Conservation (phyloP, 2,797 vertebrate species). For the Lepilemur septentrionalis region DNA sequence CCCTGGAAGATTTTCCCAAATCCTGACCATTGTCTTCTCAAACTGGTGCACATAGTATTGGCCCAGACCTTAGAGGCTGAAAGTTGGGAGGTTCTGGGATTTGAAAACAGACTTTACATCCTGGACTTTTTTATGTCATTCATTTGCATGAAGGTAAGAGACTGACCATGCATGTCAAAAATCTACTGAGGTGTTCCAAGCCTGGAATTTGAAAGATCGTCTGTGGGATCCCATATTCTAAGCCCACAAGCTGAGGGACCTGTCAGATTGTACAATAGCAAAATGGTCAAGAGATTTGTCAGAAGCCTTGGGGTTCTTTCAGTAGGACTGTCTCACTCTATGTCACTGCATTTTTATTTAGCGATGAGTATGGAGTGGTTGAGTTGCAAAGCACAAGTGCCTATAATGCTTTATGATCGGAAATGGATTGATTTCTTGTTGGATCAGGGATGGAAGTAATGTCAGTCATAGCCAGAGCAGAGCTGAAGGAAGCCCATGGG, state of each 20-base stretch:
- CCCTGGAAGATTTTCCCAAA: slow-evolving; percentile 64
- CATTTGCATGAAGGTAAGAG: background rate
- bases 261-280: background rate
- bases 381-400: background rate
- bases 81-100: slow-evolving; percentile 74
- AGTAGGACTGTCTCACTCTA: background rate
- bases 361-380: background rate
- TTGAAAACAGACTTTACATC: slow-evolving; percentile 78
- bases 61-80: slow-evolving; percentile 78
- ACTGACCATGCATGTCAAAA: background rate
- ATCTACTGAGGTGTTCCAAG: background rate
- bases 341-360: background rate
- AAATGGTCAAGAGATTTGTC: background rate
- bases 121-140: slow-evolving; percentile 66
- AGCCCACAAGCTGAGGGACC: background rate
- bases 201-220: background rate
- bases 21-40: slow-evolving; percentile 74
- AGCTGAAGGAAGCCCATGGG: background rate
- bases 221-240: too few species aligned
- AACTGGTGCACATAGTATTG: slow-evolving; percentile 64
- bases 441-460: background rate
- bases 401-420: too few species aligned
- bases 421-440: background rate
- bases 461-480: background rate
- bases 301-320: background rate